phyloP scores from a whole-genome alignment of 2,797 vertebrate species.

The Intellagama lesueurii region DNA sequence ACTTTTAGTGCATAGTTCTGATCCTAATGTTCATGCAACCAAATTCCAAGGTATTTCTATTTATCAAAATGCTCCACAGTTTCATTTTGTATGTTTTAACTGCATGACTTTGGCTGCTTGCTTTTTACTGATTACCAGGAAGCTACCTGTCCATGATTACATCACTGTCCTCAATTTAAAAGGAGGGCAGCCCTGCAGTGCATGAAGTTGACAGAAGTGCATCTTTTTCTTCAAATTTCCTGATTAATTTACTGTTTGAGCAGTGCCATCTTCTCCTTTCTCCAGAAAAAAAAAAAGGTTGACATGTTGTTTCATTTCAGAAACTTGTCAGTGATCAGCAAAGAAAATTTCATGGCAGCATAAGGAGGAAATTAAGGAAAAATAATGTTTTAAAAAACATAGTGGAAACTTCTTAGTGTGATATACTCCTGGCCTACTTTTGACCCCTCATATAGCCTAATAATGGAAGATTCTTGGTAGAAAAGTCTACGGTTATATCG shows the following conservation, averaged over 20 bases:
- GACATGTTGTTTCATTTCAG: constrained; percentile 72
- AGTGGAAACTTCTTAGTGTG: neutral
- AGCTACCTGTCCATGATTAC: too few relatives aligned
- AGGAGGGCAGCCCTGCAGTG: neutral
- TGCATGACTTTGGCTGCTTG: too few relatives aligned
- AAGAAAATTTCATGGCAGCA: constrained; percentile 69
- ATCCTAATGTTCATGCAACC: too few relatives aligned
- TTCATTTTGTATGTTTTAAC: too few relatives aligned
- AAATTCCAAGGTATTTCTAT: too few relatives aligned
- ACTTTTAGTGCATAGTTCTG: too few relatives aligned
- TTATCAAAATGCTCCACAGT: too few relatives aligned
- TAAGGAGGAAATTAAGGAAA: constrained; percentile 67
- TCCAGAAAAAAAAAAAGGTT: constrained; percentile 57
- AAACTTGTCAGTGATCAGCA: constrained; percentile 70
- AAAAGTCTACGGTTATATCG: constrained; percentile 2
- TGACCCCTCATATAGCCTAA: neutral
- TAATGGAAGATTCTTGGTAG: neutral
- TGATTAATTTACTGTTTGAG: constrained; percentile 64
- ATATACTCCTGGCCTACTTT: constrained; percentile 12
- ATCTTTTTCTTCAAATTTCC: constrained; percentile 14
- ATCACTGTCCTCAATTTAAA: neutral
- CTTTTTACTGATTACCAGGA: too few relatives aligned
- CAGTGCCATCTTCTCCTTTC: constrained; percentile 68
- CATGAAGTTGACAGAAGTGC: neutral
- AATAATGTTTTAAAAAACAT: constrained; percentile 17